These are phyloP conservation scores for Thomomys bottae DNA, from an alignment of 2,113 vertebrate species.

Conservation along the genomic window DNA sequence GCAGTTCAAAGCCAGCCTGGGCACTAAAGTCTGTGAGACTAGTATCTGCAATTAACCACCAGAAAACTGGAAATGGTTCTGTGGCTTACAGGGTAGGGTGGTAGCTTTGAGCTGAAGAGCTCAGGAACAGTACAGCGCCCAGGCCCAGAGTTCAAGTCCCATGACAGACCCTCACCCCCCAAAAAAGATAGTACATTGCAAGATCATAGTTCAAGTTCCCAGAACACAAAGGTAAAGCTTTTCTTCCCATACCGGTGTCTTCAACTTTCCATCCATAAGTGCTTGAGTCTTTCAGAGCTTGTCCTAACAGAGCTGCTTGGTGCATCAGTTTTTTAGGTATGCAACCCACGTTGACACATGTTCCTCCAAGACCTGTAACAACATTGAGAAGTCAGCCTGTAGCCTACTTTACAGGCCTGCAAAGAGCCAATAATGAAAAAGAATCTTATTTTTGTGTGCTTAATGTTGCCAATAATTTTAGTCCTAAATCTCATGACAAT, in stretches of 20 bases:
- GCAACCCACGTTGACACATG: constrained; percentile 88
- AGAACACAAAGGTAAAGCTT: not conserved
- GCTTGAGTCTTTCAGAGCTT: constrained; percentile 86
- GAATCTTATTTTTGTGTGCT: not conserved
- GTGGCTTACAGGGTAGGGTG: too few relatives aligned
- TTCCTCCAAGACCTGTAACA: constrained; percentile 87
- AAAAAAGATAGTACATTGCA: not conserved
- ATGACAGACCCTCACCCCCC: too few relatives aligned
- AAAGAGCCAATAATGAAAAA: not conserved
- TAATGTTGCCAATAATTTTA: not conserved
- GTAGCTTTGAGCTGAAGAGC: too few relatives aligned
- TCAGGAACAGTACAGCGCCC: too few relatives aligned
- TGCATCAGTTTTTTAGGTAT: constrained; percentile 91
- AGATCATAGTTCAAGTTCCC: not conserved
- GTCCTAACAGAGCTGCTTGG: constrained; percentile 89
- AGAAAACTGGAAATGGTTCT: too few relatives aligned
- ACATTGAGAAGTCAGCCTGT: not conserved
- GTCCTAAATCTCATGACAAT: not conserved
- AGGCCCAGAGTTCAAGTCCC: too few relatives aligned
- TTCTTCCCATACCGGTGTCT: constrained; percentile 80
- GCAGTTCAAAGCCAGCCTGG: too few relatives aligned
- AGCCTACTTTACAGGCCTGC: not conserved
- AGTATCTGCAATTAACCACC: too few relatives aligned
- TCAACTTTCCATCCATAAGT: constrained; percentile 88
- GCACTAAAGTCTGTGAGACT: too few relatives aligned